Evolutionary conservation across 2,888 invertebrate species (phyloP), one percentile per base, ranked within the genome.

Genomic region (Drosophila mimica): DNA sequence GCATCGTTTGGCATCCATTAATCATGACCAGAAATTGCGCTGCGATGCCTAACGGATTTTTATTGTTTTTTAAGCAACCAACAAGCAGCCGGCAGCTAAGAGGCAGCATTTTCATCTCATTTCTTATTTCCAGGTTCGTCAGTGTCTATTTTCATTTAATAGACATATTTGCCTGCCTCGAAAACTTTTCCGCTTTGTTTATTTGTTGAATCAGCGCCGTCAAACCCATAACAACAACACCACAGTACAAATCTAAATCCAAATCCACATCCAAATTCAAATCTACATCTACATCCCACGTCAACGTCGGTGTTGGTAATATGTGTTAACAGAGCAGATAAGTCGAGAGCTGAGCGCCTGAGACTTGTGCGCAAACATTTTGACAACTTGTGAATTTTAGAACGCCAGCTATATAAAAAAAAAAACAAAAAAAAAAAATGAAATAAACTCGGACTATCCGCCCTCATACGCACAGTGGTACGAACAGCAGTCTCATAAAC

Each of bases 331-430:
- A 73, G 69, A 77, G 63, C 58, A 84, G 89, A 89, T 84, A 88
- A 82, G 69, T 82, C 69, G 56, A 73, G 62, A 38, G 38, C 64
- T 60, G 62, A 70, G 57, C 57, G 65, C 53, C 69, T 63, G 73
- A 70, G 78, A 82, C 72, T 84, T 77, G 70, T 70, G 74, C 70
- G 70, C 83, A 89, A 87, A 90, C 87, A 86, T 91, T 89, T 91
- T 91, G 90, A 91, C 91, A 91, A 90, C 81, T 90, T 91, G 91
- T 90, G 91, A 90, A 86, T 82, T 84, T 83, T 86, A 68, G 76
- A 82, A 82, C 72, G 82, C 76, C 74, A 88, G 67, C 59, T n/a
- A 52, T 49, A 46, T 33, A 43, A 25, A 46, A 25, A 25, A 51
- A 31, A 46, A 31, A 34, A 36, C 31, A 28, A 17, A 25, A 25